Percentiles rank a stretch among this genome's conserved stretches.
These are phyloP conservation scores for Phorcus lineatus DNA, from an alignment of 2,888 invertebrate genomes.

Conservation along the genomic window DNA sequence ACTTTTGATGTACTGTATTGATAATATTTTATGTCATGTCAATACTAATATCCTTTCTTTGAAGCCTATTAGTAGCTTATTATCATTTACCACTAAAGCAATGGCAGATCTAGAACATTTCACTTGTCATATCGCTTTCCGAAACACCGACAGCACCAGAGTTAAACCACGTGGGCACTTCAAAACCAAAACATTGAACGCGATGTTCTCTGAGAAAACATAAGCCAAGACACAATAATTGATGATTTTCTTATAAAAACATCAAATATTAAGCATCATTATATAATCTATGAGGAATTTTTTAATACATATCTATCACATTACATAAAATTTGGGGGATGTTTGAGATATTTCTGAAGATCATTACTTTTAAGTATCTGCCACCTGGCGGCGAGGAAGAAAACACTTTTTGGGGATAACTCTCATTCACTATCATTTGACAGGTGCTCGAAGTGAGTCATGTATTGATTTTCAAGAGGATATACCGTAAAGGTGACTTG, in stretches of 20 bases:
- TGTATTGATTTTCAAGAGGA: neutral
- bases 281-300: too few species aligned
- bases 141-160: neutral
- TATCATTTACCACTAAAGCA: too few species aligned
- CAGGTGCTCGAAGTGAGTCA: neutral
- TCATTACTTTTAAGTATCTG: neutral
- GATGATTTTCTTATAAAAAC: too few species aligned
- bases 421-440: conserved; percentile 11
- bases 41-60: too few species aligned
- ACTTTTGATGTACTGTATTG: too few species aligned
- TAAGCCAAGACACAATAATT: too few species aligned
- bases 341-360: neutral
- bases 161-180: neutral
- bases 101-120: too few species aligned
- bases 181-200: neutral
- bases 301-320: too few species aligned
- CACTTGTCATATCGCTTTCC: too few species aligned
- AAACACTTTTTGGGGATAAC: neutral
- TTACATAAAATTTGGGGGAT: neutral
- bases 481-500: neutral
- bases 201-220: neutral
- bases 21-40: too few species aligned
- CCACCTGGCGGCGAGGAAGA: neutral
- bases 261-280: too few species aligned
- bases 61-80: too few species aligned